Evolutionary conservation across 2,888 invertebrate species (phyloP).

Genomic region (Chalcis sispes): DNA sequence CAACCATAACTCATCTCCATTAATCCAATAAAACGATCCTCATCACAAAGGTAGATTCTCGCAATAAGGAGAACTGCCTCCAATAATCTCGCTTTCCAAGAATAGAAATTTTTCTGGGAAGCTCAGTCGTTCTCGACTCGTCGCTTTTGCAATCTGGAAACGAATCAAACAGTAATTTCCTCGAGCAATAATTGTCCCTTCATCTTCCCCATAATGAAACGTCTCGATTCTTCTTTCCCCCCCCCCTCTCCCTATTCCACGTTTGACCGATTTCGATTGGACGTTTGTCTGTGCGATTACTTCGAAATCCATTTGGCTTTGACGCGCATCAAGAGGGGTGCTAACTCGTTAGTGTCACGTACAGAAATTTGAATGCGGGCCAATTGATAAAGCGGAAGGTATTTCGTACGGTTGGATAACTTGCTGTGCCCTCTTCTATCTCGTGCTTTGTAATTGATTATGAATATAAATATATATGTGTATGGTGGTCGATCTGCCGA

Average conservation of each 20-base stretch:
- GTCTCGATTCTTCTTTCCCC: too few relatives aligned
- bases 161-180: slow-evolving; percentile 43
- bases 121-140: background rate
- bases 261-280: background rate
- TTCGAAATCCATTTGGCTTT: slow-evolving; percentile 10
- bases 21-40: too few relatives aligned
- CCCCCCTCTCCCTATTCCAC: background rate
- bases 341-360: slow-evolving; percentile 6
- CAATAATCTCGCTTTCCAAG: too few relatives aligned
- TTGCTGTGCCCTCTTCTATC: too few relatives aligned
- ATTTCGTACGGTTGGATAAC: too few relatives aligned
- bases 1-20: too few relatives aligned
- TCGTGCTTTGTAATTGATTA: too few relatives aligned
- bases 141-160: background rate
- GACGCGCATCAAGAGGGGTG: background rate
- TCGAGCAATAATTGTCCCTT: slow-evolving; percentile 25
- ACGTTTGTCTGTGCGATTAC: slow-evolving; percentile 6
- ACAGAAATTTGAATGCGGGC: slow-evolving; percentile 45
- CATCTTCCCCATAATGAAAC: background rate
- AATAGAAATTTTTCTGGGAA: too few relatives aligned
- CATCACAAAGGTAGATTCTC: too few relatives aligned
- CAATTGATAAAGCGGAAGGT: slow-evolving; percentile 44
- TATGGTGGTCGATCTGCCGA: too few relatives aligned
- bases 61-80: too few relatives aligned
- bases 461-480: too few relatives aligned